Conservation (phyloP, 1,140 invertebrate species). For the Orchesella cincta region DNA sequence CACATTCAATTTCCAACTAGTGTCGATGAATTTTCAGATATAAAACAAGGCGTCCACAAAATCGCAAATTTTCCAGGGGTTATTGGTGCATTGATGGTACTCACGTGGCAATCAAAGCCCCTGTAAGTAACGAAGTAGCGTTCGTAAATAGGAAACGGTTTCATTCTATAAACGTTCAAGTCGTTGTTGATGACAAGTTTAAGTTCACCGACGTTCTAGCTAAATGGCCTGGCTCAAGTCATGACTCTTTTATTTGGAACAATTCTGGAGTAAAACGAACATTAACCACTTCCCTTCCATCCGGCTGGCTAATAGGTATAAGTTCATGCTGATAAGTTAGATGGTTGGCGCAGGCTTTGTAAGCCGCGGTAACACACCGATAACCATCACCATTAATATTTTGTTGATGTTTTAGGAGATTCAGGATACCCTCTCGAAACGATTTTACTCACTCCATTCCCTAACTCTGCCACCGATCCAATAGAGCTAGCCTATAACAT, state of each 20-base stretch:
- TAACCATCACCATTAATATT: no score
- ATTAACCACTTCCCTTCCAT: no score
- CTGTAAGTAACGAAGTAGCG: conserved; percentile 29
- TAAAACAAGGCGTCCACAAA: conserved; percentile 28
- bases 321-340: no score
- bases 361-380: no score
- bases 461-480: neutral
- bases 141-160: conserved; percentile 40
- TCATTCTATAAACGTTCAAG: conserved; percentile 47
- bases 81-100: conserved; percentile 43
- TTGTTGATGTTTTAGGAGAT: no score
- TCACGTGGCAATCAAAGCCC: conserved; percentile 39
- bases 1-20: conserved; percentile 25
- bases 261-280: conserved; percentile 36
- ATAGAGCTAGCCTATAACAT: neutral
- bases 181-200: conserved; percentile 44
- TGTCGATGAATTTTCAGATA: neutral
- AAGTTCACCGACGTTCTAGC: conserved; percentile 52
- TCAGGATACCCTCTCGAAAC: conserved; percentile 33
- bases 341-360: no score
- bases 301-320: no score
- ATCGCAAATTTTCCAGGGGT: conserved; percentile 22
- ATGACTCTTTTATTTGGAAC: conserved; percentile 55
- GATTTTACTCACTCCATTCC: conserved; percentile 25
- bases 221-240: conserved; percentile 54